These are phyloP conservation scores for Epistrophe eligans DNA, from an alignment of 2,888 invertebrate species.

Conservation along the genomic window DNA sequence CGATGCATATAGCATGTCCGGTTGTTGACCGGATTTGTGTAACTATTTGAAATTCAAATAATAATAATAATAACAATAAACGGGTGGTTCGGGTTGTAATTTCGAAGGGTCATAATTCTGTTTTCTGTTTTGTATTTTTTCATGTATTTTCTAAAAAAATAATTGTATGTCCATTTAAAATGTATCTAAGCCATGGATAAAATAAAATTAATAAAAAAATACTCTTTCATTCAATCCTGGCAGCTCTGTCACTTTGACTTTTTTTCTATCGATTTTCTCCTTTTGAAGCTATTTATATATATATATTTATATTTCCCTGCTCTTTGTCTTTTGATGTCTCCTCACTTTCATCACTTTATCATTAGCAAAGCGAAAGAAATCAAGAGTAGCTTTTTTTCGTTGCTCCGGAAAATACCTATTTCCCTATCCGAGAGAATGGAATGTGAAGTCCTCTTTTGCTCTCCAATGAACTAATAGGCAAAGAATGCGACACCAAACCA, in stretches of 20 bases:
- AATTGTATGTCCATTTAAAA: too few species aligned
- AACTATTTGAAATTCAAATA: too few species aligned
- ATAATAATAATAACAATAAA: too few species aligned
- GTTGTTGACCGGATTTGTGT: too few species aligned
- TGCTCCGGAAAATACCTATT: constrained; percentile 38
- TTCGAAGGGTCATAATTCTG: too few species aligned
- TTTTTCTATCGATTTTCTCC: not conserved
- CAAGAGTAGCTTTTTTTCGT: constrained; percentile 10
- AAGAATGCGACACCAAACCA: constrained; percentile 28
- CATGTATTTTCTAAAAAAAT: too few species aligned
- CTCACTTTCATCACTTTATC: constrained; percentile 11
- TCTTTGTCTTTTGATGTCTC: not conserved
- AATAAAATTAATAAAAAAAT: not conserved
- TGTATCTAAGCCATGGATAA: too few species aligned
- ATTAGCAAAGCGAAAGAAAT: constrained; percentile 12
- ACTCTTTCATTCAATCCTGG: not conserved
- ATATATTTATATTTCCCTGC: not conserved
- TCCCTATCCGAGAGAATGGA: constrained; percentile 20
- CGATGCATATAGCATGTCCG: too few species aligned
- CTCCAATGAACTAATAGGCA: constrained; percentile 13
- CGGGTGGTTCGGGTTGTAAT: too few species aligned
- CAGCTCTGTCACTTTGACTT: constrained; percentile 2
- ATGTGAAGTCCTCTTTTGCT: not conserved
- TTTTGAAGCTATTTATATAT: too few species aligned
- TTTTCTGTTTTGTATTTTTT: too few species aligned